Evolutionary conservation across 2,797 vertebrate species (phyloP), one percentile per base, ranked within the genome.

Genomic region (Tolypeutes matacus): DNA sequence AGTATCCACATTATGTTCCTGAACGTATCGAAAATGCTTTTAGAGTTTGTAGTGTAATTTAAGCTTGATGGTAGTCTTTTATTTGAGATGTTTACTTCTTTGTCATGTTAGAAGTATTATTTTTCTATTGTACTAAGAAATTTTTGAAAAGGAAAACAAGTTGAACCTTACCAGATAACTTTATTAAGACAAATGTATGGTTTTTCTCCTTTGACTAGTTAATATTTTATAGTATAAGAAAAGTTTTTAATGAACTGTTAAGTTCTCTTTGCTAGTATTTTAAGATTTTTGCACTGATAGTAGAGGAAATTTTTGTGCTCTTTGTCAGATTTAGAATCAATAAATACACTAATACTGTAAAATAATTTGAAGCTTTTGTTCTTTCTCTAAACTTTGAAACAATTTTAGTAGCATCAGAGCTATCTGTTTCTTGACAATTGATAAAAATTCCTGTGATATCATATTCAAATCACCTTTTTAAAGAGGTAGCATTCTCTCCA

Each of bases 371-470:
- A 72, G 23, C 17, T 60, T 91, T 64, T 53, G 31, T 65, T 94
- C 69, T 81, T 83, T 88, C 56, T 89, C 49, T 86, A 56, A 90
- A 93, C n/a, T 86, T 58, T 75, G 69, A 82, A 82, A 75, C 25
- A 62, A 11, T 95, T 86, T 75, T 85, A 73, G 42, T 58, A 34
- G 53, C 34, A 86, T 81, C 73, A 72, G 7, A 65, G 72, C 18
- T n/a, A 17, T 78, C 34, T 70, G n/a, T 34, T 64, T 46, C 10
- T 93, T 82, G 42, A n/a, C 5, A 73, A 34, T 82, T 81, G 56
- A 78, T n/a, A 65, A 70, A 81, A 80, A 64, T 58, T 51, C 4
- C 60, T 58, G 2, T 58, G 80, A 51, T 14, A 65, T 39, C 27
- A 20, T 89, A 72, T 78, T 10, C 56, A n/a, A 86, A 6, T 70